These are phyloP conservation scores for Deroptyus accipitrinus DNA, from an alignment of 2,113 vertebrate genomes.

Conservation along the genomic window DNA sequence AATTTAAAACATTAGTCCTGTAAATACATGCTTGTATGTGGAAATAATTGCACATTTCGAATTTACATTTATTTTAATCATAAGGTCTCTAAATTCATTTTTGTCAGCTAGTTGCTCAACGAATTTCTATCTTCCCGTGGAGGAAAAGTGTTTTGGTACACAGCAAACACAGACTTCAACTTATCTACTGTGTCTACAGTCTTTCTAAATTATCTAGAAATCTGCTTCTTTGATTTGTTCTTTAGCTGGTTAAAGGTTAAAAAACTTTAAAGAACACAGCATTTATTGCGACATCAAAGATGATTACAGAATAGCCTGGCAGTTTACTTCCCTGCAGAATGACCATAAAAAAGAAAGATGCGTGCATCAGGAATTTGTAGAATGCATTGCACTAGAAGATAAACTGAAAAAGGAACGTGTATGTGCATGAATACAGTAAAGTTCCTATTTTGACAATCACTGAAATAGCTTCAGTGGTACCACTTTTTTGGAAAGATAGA, in stretches of 20 bases:
- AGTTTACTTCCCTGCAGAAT: constrained; percentile 52
- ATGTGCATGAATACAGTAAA: not conserved
- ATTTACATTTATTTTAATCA: not conserved
- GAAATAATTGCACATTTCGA: not conserved
- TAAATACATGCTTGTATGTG: not conserved
- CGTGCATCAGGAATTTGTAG: constrained; percentile 45
- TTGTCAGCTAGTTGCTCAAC: not conserved
- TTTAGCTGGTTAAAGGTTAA: constrained; percentile 60
- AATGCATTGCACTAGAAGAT: constrained; percentile 44
- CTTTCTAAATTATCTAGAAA: constrained; percentile 38
- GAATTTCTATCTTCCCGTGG: not conserved
- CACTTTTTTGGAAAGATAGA: not conserved
- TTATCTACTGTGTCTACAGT: constrained; percentile 37
- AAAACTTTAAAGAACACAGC: constrained; percentile 49
- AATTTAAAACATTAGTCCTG: not conserved
- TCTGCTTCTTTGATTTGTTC: constrained; percentile 44
- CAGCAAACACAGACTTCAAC: constrained; percentile 30
- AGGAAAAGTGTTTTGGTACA: not conserved
- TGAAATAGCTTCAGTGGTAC: not conserved
- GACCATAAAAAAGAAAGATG: constrained; percentile 69
- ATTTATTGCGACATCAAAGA: constrained; percentile 63
- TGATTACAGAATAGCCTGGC: constrained; percentile 49
- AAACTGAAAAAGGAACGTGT: constrained; percentile 60
- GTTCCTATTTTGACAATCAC: constrained; percentile 3
- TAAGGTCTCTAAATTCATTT: not conserved